Base-by-base conservation (phyloP, 37 sponge, comb jelly and placozoan species). In the Dysidea cf. avara region DNA sequence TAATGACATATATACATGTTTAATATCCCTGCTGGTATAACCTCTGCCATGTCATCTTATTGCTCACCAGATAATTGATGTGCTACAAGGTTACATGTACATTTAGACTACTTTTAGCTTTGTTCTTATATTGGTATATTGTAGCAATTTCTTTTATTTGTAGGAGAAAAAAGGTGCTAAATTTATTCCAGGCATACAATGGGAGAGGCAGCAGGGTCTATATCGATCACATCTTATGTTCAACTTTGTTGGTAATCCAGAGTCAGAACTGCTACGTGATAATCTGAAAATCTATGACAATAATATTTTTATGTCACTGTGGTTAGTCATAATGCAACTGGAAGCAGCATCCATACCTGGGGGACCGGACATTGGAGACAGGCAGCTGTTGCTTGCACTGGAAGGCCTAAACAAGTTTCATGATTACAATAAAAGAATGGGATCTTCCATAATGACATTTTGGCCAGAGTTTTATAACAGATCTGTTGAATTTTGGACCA, bases 271-370 rank as follows among this genome's bases (percentile, higher is more conserved):
- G 0, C 37, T 81, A 6, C 72, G n/a, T n/a, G 66, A 69, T 29
- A 29, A n/a, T 20, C 4, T 81, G 38, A 39, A 52, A 29, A 25
- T 71, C 14, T 72, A 66, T 28, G 81, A 81, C 66, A 34, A 71
- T 59, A 81, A 81, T 64, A 56, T 58, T 6, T 81, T 81, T 39
- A 74, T 81, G 39, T 72, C 81, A 53, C 30, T 72, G 20, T 81
- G 73, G 81, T 40, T 62, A 31, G 72, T 34, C 13, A 54, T 65
- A 12, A 81, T 72, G 14, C 48, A 72, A 4, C 67, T 81, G 34
- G 81, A 81, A 39, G 53, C 67, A 11, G 47, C 61, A 12, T 18
- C 50, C 13, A 72, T 72, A 46, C 17, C 34, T 16, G 16, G n/a
- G 0, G 47, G 35, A 7, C 71, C 74, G n/a, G n/a, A n/a, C n/a